Evolutionary conservation across 1,140 invertebrate genomes (phyloP), one percentile per base, ranked within the genome.

Genomic region (Formica exsecta): DNA sequence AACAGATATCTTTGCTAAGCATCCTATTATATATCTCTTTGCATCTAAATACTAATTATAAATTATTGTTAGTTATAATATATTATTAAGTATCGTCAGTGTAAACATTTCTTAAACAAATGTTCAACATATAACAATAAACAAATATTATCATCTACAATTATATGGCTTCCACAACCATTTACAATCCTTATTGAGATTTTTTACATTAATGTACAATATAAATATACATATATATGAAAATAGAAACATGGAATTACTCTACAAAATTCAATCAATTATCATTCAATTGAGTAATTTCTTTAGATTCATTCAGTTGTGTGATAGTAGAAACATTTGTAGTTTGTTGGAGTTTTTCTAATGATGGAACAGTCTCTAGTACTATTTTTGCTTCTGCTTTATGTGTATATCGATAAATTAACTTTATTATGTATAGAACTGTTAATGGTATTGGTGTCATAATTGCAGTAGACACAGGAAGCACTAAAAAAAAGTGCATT

Each of bases 371-470:
- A 32, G 9, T 7, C 6, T 75, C 6, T 19, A 61, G 16, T n/a
- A 25, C 51, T 0, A 1, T 1, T 71, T 89, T 73, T 90, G 88
- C n/a, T 36, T 87, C 75, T 91, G 87, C 44, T 57, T 83, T 92
- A 7, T 92, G 89, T 57, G 66, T 93, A n/a, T 86, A 86, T 85
- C 92, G 86, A 57, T 87, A 87, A 41, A 93, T 79, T 25, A 94
- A 80, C 88, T 93, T 93, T 61, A 94, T 88, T 7, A 97, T 91
- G 88, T 95, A 97, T n/a, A 97, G 93, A 36, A 95, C 84, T 1
- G 96, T 91, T 87, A 99, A 95, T 0, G 99, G 98, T 38, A 99
- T 91, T 25, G 99, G 99, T 1, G 98, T 99, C 97, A 99, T 98
- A 48, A 98, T 97, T 19, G 98, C 98, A 38, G 98, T 97, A 4